Evolutionary conservation across 2,113 vertebrate genomes (phyloP).

Genomic region (Crypturellus undulatus): DNA sequence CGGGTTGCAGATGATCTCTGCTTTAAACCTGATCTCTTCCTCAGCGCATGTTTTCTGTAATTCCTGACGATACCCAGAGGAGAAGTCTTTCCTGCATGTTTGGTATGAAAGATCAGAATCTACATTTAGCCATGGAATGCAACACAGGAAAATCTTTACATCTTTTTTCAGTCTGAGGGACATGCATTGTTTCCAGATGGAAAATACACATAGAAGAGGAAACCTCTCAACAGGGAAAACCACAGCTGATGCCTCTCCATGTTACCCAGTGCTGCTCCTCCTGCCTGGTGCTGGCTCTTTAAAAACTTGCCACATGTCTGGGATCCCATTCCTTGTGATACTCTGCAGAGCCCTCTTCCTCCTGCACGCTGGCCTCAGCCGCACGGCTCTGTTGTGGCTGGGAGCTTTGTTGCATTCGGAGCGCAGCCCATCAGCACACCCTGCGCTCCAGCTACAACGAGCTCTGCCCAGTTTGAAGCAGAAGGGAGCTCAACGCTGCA

Average conservation of each 20-base stretch:
- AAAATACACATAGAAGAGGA: not conserved
- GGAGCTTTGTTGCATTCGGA: not conserved
- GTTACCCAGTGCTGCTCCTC: not conserved
- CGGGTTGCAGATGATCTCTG: fast-evolving
- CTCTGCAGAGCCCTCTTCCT: not conserved
- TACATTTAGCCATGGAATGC: not conserved
- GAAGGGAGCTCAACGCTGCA: not conserved
- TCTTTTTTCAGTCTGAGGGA: not conserved
- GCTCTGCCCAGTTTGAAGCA: not conserved
- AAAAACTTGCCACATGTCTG: fast-evolving
- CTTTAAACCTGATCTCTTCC: not conserved
- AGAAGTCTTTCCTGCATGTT: not conserved
- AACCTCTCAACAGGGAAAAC: not conserved
- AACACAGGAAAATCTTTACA: not conserved
- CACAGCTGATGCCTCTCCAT: fast-evolving
- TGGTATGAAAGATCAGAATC: not conserved
- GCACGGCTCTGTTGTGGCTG: fast-evolving
- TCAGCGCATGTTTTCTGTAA: fast-evolving
- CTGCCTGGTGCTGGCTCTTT: not conserved
- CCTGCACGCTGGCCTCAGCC: not conserved
- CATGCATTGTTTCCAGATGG: not conserved
- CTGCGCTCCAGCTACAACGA: fast-evolving
- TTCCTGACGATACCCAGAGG: fast-evolving
- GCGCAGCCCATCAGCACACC: not conserved
- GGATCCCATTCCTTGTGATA: fast-evolving